These are phyloP conservation scores for Ischnura elegans DNA, from an alignment of 2,888 invertebrate species.

Conservation along the genomic window DNA sequence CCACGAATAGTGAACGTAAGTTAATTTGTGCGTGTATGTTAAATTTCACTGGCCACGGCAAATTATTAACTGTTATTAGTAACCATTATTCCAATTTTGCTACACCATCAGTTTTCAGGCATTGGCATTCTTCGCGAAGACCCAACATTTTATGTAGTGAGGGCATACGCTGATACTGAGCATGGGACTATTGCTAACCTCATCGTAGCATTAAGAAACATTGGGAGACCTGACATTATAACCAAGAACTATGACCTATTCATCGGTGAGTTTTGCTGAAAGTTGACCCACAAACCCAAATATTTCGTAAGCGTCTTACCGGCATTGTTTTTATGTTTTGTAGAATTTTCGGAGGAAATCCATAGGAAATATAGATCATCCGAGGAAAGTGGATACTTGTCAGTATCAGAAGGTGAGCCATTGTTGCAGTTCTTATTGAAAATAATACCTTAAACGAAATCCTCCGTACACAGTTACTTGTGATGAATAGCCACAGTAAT, in stretches of 20 bases:
- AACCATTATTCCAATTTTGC: neutral
- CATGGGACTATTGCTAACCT: neutral
- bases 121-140: neutral
- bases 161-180: neutral
- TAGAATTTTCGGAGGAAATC: slow-evolving; percentile 1
- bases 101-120: neutral
- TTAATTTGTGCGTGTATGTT: neutral
- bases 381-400: slow-evolving; percentile 54
- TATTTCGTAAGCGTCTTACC: too few relatives aligned
- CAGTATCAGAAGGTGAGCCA: slow-evolving; percentile 12
- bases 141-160: slow-evolving; percentile 10
- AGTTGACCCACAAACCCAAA: neutral
- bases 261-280: neutral
- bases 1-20: slow-evolving; percentile 53
- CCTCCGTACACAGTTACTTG: neutral
- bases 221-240: neutral
- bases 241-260: neutral
- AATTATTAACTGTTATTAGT: too few relatives aligned
- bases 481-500: too few relatives aligned
- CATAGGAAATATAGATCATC: neutral
- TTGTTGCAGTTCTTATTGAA: neutral
- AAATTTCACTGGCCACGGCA: too few relatives aligned
- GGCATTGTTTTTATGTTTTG: neutral
- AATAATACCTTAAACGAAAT: neutral
- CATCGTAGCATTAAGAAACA: slow-evolving; percentile 18